Base-by-base conservation (phyloP, 2,888 invertebrate genomes). In the Heliconius erato region DNA sequence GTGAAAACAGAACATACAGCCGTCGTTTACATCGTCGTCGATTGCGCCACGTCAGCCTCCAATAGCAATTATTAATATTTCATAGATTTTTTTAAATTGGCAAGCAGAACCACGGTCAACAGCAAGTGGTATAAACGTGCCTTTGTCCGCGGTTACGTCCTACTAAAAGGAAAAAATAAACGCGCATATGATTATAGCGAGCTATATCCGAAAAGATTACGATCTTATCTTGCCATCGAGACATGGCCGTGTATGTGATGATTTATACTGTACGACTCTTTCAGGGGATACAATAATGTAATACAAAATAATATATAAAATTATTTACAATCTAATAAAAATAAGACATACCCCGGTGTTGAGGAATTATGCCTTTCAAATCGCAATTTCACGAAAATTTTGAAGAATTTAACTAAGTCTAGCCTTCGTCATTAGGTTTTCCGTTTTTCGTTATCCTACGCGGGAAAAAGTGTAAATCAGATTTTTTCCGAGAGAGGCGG, bases 151-250 rank as follows among this genome's bases (percentile, higher is more conserved):
- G 78, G 78, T 87, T 91, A 90, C 94, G 93, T 91, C 92, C 90
- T 90, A 88, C 87, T 85, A 85, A 88, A 88, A 88, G 85, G 88
- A 88, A 89, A 87, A 89, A 90, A 89, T 89, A 88, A 88, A 92
- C 88, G 87, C 89, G 95, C 95, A 95, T 96, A 95, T 94, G 95
- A 95, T 96, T 95, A 96, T 92, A 88, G 91, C 93, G 95, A 93
- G 95, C 95, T 95, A 95, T 95, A 96, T 95, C 95, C 95, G 94
- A 93, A 94, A 94, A 94, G 95, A 96, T 96, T 91, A 90, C 91
- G 88, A 95, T 96, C 95, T 96, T 96, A 96, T 96, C 95, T 91
- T 83, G 84, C 87, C 89, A 95, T 95, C 95, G 90, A 80, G 91
- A 95, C 95, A 94, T 92, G 92, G 89, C 90, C 92, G 90, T 91